Evolutionary conservation across 2,888 invertebrate genomes (phyloP).

Genomic region (Epirrhoe alternata): DNA sequence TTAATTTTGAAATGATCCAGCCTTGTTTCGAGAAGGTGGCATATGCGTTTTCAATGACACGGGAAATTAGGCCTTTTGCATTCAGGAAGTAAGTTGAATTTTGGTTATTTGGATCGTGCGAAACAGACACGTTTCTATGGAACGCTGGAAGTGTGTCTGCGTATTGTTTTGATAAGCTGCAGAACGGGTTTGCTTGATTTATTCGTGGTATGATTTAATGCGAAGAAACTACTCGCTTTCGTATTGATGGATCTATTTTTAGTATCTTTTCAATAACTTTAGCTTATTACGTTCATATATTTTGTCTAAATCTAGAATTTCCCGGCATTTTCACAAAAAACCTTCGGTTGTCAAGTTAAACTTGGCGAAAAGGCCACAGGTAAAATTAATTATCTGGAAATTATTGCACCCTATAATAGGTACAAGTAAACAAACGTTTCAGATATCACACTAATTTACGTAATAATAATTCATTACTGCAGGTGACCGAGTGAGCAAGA

Average conservation of each 20-base stretch:
- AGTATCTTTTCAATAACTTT: slow-evolving; percentile 25
- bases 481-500: slow-evolving; percentile 45
- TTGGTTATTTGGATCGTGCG: slow-evolving; percentile 38
- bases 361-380: too few relatives aligned
- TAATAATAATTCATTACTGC: slow-evolving; percentile 32
- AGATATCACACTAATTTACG: not conserved
- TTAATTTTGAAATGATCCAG: slow-evolving; percentile 82
- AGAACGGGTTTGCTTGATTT: slow-evolving; percentile 84
- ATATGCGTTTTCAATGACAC: slow-evolving; percentile 54
- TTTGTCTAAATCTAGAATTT: not conserved
- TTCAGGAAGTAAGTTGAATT: slow-evolving; percentile 57
- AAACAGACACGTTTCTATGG: slow-evolving; percentile 42
- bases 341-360: too few relatives aligned
- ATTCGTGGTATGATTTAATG: slow-evolving; percentile 84
- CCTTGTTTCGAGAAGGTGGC: slow-evolving; percentile 55
- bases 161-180: slow-evolving; percentile 86
- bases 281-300: not conserved
- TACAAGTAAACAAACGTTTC: slow-evolving; percentile 7
- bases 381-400: not conserved
- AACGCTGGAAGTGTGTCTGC: slow-evolving; percentile 80
- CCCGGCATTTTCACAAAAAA: too few relatives aligned
- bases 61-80: slow-evolving; percentile 66
- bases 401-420: not conserved
- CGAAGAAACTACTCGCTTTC: slow-evolving; percentile 82
- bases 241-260: slow-evolving; percentile 78